Evolutionary conservation across 2,113 vertebrate species (phyloP), one percentile per base, ranked within the genome.

Genomic region (Catharus bicknelli): DNA sequence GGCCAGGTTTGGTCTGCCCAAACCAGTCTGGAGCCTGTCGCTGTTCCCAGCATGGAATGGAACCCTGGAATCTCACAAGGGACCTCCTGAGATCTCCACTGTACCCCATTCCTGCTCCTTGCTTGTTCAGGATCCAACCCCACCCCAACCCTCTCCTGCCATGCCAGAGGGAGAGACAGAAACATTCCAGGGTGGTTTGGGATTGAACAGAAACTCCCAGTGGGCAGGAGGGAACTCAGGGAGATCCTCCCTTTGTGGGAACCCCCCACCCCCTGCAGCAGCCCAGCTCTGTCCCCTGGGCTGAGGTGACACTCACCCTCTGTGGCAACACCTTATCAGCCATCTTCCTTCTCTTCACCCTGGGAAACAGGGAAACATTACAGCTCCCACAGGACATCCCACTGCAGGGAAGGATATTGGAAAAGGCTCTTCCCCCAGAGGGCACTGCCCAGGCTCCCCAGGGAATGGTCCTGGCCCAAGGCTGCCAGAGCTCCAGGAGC

Each of bases 301-400:
- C 58, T 1, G 0, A 53, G 51, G 61, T 5, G 17, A 70, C 53
- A 96, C 98, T 98, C 97, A 99, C 99, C 98, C 99, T 98, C 97
- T 99, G 99, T 11, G 99, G 99, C 90, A 99, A 98, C 96, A 99
- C 98, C 96, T 99, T 99, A 98, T 99, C 99, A 32, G 99, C 99
- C 99, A 99, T 99, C 97, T 99, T 99, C 93, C 99, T 99, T 96
- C 99, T 98, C 94, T 99, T 99, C 70, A 98, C 93, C 93, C 99
- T 99, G 94, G 68, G 97, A 90, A 54, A 79, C 67, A 58, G 9
- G 21, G 17, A 19, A 9, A 12, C 19, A 5, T 25, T 5, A 27
- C 54, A 94, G 63, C 88, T 86, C 58, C n/a, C 16, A 5, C 14
- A 27, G 80, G 23, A 43, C 47, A 57, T 5, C 22, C 38, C 3